A percentile compares a stretch with the other conserved stretches of the same genome.
These are phyloP conservation scores for Clarias magur DNA, from an alignment of 2,113 vertebrate species.

Conservation along the genomic window DNA sequence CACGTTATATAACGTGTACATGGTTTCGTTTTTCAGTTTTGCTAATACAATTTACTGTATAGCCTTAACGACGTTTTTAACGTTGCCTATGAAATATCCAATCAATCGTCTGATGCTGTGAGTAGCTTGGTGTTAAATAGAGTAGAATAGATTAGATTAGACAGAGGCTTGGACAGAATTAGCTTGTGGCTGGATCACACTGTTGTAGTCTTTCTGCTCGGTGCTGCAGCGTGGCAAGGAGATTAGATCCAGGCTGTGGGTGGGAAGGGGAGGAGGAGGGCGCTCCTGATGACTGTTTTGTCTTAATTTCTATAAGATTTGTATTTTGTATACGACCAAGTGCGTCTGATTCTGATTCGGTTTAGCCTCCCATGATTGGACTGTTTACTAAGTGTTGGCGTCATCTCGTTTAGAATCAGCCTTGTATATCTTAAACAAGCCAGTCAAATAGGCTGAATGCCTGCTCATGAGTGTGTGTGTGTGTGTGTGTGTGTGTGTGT, in stretches of 20 bases:
- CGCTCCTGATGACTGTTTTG: constrained; percentile 17
- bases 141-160: too few relatives aligned
- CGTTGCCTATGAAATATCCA: neutral
- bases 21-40: neutral
- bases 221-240: constrained; percentile 19
- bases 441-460: constrained; percentile 35
- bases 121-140: neutral
- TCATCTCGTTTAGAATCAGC: constrained; percentile 30
- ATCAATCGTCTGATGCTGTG: neutral
- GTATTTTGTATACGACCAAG: constrained; percentile 16
- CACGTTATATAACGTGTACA: neutral
- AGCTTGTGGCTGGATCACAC: constrained; percentile 20
- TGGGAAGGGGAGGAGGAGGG: constrained; percentile 10
- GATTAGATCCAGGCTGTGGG: constrained; percentile 39
- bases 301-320: constrained; percentile 16
- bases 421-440: constrained; percentile 43
- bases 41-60: neutral
- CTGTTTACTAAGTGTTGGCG: constrained; percentile 35
- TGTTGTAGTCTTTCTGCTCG: constrained; percentile 14
- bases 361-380: constrained; percentile 3
- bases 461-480: constrained; percentile 28
- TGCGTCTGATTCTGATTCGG: constrained; percentile 23
- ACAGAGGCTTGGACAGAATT: neutral
- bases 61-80: neutral
- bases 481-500: constrained; percentile 20